Base-by-base conservation (phyloP, 2,888 invertebrate genomes). In the Atethmia centrago region DNA sequence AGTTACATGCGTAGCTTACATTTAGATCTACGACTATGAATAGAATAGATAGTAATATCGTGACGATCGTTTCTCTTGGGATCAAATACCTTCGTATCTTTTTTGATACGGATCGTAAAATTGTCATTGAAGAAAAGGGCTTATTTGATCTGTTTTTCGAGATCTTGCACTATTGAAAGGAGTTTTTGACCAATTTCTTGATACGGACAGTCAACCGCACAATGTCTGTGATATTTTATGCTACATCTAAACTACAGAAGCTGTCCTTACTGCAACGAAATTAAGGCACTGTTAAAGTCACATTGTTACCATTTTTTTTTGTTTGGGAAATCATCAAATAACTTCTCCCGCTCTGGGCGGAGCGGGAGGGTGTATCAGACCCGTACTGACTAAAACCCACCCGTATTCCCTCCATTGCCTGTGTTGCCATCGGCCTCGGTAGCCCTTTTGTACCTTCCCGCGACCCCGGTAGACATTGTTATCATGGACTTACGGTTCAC, bases 1-100 rank as follows among this genome's bases (percentile, higher is more conserved):
- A 49, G 55, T 40, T 73, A 78, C 59, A 55, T 61, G 49, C 36
- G 56, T 56, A 72, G 28, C 40, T 58, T 69, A 78, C 64, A 74
- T 69, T 71, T 49, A 19, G n/a, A 65, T 59, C 56, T 75, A 65
- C 62, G 64, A 76, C 77, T 84, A 73, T 77, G 70, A 80, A 76
- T 77, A 51, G 28, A 64, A 72, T 28, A 63, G 74, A 71, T 31
- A 51, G 62, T 65, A 61, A 53, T 84, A 74, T 70, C 58, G 8
- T 59, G 3, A 56, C 51, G 69, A 71, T 77, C 47, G 25, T 21
- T 10, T 75, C 79, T 68, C 67, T 31, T 7, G 59, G 66, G 87
- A 74, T 70, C 61, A 53, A 77, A 86, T 84, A 16, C 40, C 21
- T 58, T 49, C 56, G 21, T 55, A 68, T 75, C 45, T 74, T 31